phyloP scores from a whole-genome alignment of 2,113 vertebrate species.

The Urocolius indicus region DNA sequence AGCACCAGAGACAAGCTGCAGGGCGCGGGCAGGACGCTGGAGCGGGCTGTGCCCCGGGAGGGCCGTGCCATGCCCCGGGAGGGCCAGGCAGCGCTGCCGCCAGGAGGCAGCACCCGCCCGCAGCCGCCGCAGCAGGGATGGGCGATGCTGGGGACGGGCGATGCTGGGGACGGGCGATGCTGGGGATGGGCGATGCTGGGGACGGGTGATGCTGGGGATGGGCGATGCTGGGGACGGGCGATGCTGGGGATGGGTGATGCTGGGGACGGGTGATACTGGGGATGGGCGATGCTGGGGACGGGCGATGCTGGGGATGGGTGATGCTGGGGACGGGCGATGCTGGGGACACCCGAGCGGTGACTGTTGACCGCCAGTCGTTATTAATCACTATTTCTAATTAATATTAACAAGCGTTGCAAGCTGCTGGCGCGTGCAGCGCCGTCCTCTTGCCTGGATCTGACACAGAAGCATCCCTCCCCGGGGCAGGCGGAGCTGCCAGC shows the following conservation, averaged over 20 bases:
- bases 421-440: neutral
- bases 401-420: neutral
- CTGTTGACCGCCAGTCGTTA: neutral
- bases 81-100: neutral
- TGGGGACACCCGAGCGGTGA: accelerated
- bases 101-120: constrained; percentile 61
- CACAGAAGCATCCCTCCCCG: accelerated
- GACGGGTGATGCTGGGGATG: too few relatives aligned
- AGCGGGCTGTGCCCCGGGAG: too few relatives aligned
- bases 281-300: neutral
- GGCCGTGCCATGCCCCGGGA: too few relatives aligned
- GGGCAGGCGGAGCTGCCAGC: neutral
- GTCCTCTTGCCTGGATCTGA: neutral
- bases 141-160: neutral
- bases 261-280: too few relatives aligned
- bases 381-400: neutral
- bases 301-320: neutral
- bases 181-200: neutral
- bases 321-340: neutral
- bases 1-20: neutral
- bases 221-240: too few relatives aligned
- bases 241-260: too few relatives aligned
- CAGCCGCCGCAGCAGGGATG: neutral
- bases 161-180: too few relatives aligned
- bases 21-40: too few relatives aligned